Evolutionary conservation across 2,797 vertebrate genomes (phyloP).

Genomic region (Myripristis murdjan): DNA sequence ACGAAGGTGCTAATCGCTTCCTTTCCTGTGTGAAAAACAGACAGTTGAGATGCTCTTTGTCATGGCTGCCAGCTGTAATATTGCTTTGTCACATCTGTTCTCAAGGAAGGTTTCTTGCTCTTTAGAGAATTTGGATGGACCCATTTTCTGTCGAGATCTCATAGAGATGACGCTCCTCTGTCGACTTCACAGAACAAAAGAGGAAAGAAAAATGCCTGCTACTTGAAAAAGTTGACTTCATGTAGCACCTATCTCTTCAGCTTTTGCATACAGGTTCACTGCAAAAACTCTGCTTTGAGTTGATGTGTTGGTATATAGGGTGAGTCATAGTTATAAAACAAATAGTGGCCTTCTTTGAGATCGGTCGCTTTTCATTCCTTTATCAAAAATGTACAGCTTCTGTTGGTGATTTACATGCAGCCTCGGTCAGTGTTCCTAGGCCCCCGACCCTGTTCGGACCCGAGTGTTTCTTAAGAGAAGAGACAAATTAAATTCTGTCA

Average conservation of each 20-base stretch:
- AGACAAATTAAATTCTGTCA: conserved; percentile 23
- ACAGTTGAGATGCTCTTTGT: too few relatives aligned
- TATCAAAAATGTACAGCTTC: conserved; percentile 5
- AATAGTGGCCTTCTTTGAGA: conserved; percentile 16
- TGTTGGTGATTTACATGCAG: conserved; percentile 18
- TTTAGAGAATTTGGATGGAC: too few relatives aligned
- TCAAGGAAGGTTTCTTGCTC: too few relatives aligned
- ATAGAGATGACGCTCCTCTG: neutral
- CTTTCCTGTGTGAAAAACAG: too few relatives aligned
- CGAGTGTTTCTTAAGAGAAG: conserved; percentile 23
- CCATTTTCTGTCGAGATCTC: conserved; percentile 4
- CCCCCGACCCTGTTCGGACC: neutral
- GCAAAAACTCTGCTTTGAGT: too few relatives aligned
- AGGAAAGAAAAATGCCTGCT: conserved; percentile 7
- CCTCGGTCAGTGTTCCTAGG: neutral
- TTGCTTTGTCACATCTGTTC: too few relatives aligned
- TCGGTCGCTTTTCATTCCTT: conserved; percentile 32
- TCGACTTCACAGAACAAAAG: conserved; percentile 13
- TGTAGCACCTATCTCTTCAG: conserved; percentile 17
- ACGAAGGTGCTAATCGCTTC: too few relatives aligned
- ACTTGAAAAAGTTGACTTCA: conserved; percentile 17
- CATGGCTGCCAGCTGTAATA: too few relatives aligned
- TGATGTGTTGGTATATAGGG: conserved; percentile 26
- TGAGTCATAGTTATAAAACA: too few relatives aligned
- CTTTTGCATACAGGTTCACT: conserved; percentile 27